Base-by-base conservation (phyloP, 2,113 vertebrate species). In the Microcebus ravelobensis region DNA sequence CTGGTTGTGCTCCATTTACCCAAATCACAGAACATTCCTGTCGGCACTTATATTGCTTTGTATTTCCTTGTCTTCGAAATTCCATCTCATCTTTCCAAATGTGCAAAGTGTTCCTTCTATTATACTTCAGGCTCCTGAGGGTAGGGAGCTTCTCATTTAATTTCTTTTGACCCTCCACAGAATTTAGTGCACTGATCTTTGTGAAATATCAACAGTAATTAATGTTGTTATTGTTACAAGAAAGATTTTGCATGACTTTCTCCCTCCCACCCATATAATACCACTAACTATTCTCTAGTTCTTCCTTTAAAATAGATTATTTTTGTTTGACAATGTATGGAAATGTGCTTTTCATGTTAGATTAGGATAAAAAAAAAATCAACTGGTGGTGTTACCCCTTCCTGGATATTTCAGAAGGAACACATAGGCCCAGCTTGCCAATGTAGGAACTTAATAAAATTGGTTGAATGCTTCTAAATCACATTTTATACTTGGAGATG, bases 81-180 rank as follows among this genome's bases (percentile, higher is more conserved):
- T 82, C n/a, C 25, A 61, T 18, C 29, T 73, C 34, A 14, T 90
- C 71, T 77, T 87, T 65, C 82, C 63, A 88, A 87, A 85, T 10
- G 59, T 0, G 20, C 13, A 42, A 45, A 68, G 2, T 50, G 10
- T 20, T 70, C 52, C 81, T 76, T 92, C 39, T 36, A 68, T 57
- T 55, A 8, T 20, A 59, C 8, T 13, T 63, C n/a, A 82, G 82
- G 67, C 4, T 80, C 57, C 23, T 20, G 8, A 55, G 23, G 73
- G 68, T 48, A 45, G 39, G 45, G n/a, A 81, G 12, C 4, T 79
- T 52, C 34, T 34, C 27, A 31, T 31, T 86, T 95, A 65, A 36
- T 80, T 86, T 86, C 48, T 74, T 70, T 70, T 1, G 0, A 84
- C 4, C 29, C 8, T 42, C 25, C 48, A 31, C 5, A 73, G 52